Percentiles rank a stretch among this genome's conserved stretches.
Evolutionary conservation across 2,797 vertebrate genomes (phyloP).

Genomic region (Pseudomugil tenellus): DNA sequence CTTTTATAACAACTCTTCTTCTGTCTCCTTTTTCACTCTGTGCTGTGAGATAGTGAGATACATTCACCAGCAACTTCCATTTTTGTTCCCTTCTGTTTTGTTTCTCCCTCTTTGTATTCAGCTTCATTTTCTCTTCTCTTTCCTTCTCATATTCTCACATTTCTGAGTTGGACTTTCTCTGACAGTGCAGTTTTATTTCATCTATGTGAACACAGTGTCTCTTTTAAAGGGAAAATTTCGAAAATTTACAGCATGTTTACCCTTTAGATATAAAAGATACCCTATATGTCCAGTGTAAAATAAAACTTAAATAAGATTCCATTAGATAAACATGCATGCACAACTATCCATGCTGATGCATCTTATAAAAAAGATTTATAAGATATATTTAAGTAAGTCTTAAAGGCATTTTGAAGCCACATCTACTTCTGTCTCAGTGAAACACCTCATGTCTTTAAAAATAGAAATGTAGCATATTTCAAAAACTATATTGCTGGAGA

Average conservation of each 20-base stretch:
- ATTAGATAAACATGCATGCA: neutral
- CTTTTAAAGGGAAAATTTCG: conserved; percentile 42
- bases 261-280: conserved; percentile 19
- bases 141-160: conserved; percentile 54
- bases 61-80: conserved; percentile 30
- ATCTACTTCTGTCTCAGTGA: neutral
- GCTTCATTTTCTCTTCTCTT: conserved; percentile 47
- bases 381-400: neutral
- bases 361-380: neutral
- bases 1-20: conserved; percentile 8
- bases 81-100: conserved; percentile 9
- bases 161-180: conserved; percentile 52
- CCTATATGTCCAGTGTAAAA: conserved; percentile 1
- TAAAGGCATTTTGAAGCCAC: neutral
- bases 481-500: neutral
- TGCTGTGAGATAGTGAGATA: conserved; percentile 14
- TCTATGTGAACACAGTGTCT: conserved; percentile 45
- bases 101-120: neutral
- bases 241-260: conserved; percentile 37
- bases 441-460: neutral
- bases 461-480: conserved; percentile 2
- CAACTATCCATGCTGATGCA: neutral
- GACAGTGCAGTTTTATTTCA: conserved; percentile 57
- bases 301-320: neutral
- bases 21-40: conserved; percentile 11